Base-by-base conservation (phyloP, 2,888 invertebrate species). In the Cataglyphis livida region DNA sequence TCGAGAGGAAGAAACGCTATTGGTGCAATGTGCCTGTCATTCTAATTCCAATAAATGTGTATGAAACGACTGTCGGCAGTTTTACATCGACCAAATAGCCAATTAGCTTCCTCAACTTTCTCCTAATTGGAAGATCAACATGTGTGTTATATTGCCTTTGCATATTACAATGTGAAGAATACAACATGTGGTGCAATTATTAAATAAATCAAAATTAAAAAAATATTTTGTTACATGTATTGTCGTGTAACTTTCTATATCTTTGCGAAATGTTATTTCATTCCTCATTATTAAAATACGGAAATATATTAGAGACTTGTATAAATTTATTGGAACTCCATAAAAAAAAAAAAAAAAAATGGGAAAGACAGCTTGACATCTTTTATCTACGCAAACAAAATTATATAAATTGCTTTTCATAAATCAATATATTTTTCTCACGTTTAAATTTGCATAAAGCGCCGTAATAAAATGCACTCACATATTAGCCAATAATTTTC, bases 21-120 rank as follows among this genome's bases (percentile, higher is more conserved):
- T 48, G 28, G 18, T 28, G 21, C 18, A 48, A 66, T 57, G 38
- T n/a, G n/a, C 28, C 10, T 35, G 73, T 71, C 35, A 44, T n/a
- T n/a, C 38, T 64, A 61, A 75, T 65, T 41, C 41, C 70, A 87
- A 88, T 44, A 85, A 90, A 90, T 90, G 84, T 73, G 85, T 7
- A 1, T 48, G n/a, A 89, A 85, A 65, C 59, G 71, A 68, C 25
- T 32, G 59, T 61, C 75, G 79, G 12, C 79, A 25, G 41, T 51
- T 71, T 68, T 83, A 82, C 83, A 84, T 85, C 84, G 66, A 65
- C 41, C 78, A 87, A 88, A 88, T 89, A 84, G 74, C 78, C 71
- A 82, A 88, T 87, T 70, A 86, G 87, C 91, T 91, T 91, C 88
- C 91, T 89, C 86, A 86, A 88, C 91, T 90, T 90, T 90, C 90